phyloP scores from a whole-genome alignment of 1,140 invertebrate genomes.

The Eupeodes corollae region DNA sequence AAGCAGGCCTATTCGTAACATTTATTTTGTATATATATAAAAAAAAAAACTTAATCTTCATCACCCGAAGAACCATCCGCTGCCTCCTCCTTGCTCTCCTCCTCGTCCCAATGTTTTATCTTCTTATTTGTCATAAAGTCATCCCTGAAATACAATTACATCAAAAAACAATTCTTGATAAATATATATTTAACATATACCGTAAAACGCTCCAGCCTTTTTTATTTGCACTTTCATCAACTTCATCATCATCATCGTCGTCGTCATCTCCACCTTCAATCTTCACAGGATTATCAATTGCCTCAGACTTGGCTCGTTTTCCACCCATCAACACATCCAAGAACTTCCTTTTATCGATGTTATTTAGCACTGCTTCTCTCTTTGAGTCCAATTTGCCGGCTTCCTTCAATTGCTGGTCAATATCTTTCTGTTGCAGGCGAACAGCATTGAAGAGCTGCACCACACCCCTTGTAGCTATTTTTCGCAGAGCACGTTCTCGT shows the following conservation, averaged over 20 bases:
- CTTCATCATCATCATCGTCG: conserved; percentile 35
- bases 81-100: conserved; percentile 40
- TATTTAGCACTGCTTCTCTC: conserved; percentile 70
- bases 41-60: background rate
- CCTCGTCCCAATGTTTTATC: conserved; percentile 85
- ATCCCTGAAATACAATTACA: conserved; percentile 38
- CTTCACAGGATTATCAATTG: conserved; percentile 44
- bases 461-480: conserved; percentile 82
- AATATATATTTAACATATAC: conserved; percentile 15
- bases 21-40: background rate
- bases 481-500: conserved; percentile 59
- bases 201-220: conserved; percentile 46
- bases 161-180: background rate
- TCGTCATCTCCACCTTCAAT: conserved; percentile 37
- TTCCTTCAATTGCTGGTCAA: conserved; percentile 58
- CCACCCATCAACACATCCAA: conserved; percentile 70
- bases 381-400: conserved; percentile 68
- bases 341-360: conserved; percentile 69
- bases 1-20: background rate
- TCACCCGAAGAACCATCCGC: conserved; percentile 4
- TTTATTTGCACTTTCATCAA: conserved; percentile 19
- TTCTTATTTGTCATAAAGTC: conserved; percentile 82
- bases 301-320: conserved; percentile 46
- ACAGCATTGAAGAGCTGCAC: conserved; percentile 89
- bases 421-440: conserved; percentile 65